Conservation (phyloP, 1,140 invertebrate species). For the Magallana gigas region DNA sequence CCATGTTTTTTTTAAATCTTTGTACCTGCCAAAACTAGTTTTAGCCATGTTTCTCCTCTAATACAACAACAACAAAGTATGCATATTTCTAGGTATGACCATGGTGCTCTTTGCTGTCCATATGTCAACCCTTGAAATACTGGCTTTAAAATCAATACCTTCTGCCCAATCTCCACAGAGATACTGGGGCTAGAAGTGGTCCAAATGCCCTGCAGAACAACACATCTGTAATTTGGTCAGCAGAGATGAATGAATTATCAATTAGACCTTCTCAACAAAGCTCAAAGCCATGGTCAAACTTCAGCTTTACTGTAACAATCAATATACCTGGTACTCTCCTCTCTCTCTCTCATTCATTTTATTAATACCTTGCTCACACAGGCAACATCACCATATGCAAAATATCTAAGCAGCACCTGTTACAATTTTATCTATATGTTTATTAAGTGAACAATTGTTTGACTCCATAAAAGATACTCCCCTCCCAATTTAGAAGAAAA, state of each 20-base stretch:
- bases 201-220: not conserved
- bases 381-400: too few relatives aligned
- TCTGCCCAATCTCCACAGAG: not conserved
- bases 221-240: too few relatives aligned
- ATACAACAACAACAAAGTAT: not conserved
- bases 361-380: too few relatives aligned
- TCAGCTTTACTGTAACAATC: not conserved
- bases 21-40: not conserved
- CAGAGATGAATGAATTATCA: slow-evolving; percentile 17
- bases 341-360: not conserved
- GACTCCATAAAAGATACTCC: too few relatives aligned
- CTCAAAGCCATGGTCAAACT: not conserved
- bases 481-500: too few relatives aligned
- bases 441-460: too few relatives aligned
- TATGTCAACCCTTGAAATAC: not conserved
- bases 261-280: not conserved
- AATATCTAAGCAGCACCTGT: too few relatives aligned
- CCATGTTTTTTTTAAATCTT: too few relatives aligned
- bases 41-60: not conserved
- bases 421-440: too few relatives aligned
- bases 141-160: not conserved
- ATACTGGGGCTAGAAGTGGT: not conserved
- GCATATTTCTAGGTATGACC: not conserved
- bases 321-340: not conserved
- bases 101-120: not conserved